A percentile compares a stretch with the other conserved stretches of the same genome.
Evolutionary conservation across 1,140 invertebrate genomes (phyloP).

Genomic region (Harpegnathos saltator): DNA sequence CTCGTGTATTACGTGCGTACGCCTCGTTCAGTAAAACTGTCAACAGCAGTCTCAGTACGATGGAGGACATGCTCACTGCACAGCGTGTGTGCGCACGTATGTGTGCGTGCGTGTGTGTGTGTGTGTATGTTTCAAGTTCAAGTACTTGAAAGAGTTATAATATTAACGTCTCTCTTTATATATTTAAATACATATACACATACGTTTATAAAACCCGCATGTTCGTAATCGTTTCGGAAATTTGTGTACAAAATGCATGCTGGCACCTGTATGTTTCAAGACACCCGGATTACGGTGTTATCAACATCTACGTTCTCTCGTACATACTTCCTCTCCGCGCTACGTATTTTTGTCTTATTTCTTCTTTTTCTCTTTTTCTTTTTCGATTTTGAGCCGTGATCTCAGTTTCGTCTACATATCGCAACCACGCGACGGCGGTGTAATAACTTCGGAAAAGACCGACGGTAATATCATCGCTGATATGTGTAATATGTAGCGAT

Average conservation of each 20-base stretch:
- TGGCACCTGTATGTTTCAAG: slow-evolving; percentile 76
- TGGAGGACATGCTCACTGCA: slow-evolving; percentile 65
- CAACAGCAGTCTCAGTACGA: slow-evolving; percentile 54
- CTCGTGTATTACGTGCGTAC: slow-evolving; percentile 3
- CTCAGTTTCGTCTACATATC: slow-evolving; percentile 1
- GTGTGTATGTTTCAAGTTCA: slow-evolving; percentile 59
- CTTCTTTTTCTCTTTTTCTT: not conserved
- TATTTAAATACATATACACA: slow-evolving; percentile 21
- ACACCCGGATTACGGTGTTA: not conserved
- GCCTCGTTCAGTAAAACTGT: slow-evolving; percentile 46
- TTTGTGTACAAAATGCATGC: slow-evolving; percentile 71
- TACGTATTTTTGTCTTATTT: too few species aligned
- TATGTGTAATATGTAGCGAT: not conserved
- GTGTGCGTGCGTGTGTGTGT: too few species aligned
- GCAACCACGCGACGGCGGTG: not conserved
- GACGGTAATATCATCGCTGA: not conserved
- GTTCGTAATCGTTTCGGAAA: slow-evolving; percentile 60
- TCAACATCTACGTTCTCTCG: too few species aligned
- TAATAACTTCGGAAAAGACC: slow-evolving; percentile 5
- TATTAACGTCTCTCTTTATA: slow-evolving; percentile 74
- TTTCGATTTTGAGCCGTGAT: slow-evolving; percentile 14
- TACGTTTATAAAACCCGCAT: slow-evolving; percentile 61
- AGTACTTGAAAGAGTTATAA: slow-evolving; percentile 63
- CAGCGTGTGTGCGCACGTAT: too few species aligned
- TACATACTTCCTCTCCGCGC: too few species aligned